A percentile compares a stretch with the other conserved stretches of the same genome.
These are phyloP conservation scores for Balaeniceps rex DNA, from an alignment of 2,113 vertebrate genomes.

Conservation along the genomic window DNA sequence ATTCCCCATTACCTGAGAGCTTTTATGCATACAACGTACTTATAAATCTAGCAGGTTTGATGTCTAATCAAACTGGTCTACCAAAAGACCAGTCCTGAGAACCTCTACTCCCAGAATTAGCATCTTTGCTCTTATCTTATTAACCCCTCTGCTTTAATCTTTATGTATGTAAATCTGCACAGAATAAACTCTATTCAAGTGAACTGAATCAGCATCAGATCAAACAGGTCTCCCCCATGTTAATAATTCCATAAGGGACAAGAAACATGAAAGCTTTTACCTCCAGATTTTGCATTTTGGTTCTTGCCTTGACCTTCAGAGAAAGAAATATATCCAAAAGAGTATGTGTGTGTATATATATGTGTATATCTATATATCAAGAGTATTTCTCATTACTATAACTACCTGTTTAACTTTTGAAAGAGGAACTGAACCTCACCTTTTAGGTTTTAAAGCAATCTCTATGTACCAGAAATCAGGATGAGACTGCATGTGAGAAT, in stretches of 20 bases:
- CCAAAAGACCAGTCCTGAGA: not conserved
- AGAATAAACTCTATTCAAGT: not conserved
- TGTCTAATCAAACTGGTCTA: not conserved
- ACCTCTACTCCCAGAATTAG: not conserved
- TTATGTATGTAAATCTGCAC: not conserved
- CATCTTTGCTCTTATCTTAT: not conserved
- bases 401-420: not conserved
- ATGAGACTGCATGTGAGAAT: not conserved
- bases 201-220: not conserved
- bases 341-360: not conserved
- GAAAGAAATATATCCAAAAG: not conserved
- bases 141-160: not conserved
- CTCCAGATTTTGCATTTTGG: not conserved
- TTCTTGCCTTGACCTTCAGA: not conserved
- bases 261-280: not conserved
- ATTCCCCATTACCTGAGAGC: not conserved
- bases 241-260: not conserved
- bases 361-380: not conserved
- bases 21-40: not conserved
- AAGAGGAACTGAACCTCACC: not conserved
- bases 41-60: not conserved
- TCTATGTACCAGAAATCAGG: not conserved
- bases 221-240: not conserved
- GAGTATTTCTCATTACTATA: not conserved
- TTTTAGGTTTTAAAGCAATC: not conserved